phyloP scores from a whole-genome alignment of 2,797 vertebrate genomes.

The Anguilla marmorata region DNA sequence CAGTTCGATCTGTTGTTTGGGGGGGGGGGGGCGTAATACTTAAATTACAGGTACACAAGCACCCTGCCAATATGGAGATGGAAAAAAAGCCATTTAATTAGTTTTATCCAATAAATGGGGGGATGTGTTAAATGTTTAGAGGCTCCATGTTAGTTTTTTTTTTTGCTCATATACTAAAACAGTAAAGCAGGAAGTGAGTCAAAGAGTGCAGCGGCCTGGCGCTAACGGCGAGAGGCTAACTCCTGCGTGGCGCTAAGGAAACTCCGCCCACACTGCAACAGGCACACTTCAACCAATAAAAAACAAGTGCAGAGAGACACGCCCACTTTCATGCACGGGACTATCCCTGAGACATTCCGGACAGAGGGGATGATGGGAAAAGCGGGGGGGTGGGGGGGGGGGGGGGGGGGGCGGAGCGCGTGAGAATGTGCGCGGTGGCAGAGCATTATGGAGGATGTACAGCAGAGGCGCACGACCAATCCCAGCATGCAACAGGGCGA shows the following conservation, averaged over 20 bases:
- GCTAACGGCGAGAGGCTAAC: slow-evolving; percentile 30
- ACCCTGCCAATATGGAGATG: slow-evolving; percentile 34
- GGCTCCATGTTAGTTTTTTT: slow-evolving; percentile 54
- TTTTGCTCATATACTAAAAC: slow-evolving; percentile 47
- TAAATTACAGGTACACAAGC: slow-evolving; percentile 49
- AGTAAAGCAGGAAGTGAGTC: slow-evolving; percentile 63
- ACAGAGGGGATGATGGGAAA: neutral
- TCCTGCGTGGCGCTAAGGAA: slow-evolving; percentile 29
- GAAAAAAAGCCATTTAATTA: slow-evolving; percentile 24
- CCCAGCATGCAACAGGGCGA: slow-evolving; percentile 6
- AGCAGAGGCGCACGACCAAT: neutral
- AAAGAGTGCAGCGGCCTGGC: slow-evolving; percentile 63
- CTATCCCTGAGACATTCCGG: slow-evolving; percentile 59
- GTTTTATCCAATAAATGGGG: slow-evolving; percentile 42
- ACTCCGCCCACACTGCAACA: slow-evolving; percentile 18
- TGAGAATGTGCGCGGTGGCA: neutral
- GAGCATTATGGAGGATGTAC: neutral
- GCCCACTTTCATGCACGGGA: slow-evolving; percentile 70
- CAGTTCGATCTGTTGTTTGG: slow-evolving; percentile 22
- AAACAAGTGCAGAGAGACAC: slow-evolving; percentile 59
- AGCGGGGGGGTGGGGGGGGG: neutral
- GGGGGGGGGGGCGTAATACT: slow-evolving; percentile 43
- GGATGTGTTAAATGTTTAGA: slow-evolving; percentile 44
- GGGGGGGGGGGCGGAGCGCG: too few relatives aligned
- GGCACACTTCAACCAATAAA: slow-evolving; percentile 9